A percentile compares a stretch with the other conserved stretches of the same genome.
These are phyloP conservation scores for Lepidochrysops patricia DNA, from an alignment of 2,888 invertebrate species.

Conservation along the genomic window DNA sequence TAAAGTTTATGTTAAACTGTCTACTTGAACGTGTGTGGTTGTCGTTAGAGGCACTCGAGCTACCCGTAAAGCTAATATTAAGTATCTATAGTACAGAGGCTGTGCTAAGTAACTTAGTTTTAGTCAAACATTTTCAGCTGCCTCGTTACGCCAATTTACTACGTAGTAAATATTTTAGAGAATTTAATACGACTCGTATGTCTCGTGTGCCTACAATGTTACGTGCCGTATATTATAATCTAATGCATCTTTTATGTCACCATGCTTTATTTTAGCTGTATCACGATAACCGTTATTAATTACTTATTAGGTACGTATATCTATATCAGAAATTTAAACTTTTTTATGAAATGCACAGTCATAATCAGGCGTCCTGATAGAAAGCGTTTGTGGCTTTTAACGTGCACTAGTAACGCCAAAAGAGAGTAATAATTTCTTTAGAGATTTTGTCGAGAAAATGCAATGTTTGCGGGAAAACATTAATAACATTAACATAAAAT, in stretches of 20 bases:
- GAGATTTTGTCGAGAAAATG: too few relatives aligned
- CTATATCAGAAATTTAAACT: too few relatives aligned
- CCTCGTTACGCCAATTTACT: conserved; percentile 9
- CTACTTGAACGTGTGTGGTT: not conserved
- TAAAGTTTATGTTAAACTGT: not conserved
- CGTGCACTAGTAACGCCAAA: too few relatives aligned
- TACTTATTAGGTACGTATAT: too few relatives aligned
- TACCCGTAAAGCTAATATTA: conserved; percentile 4
- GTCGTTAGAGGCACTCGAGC: not conserved
- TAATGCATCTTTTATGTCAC: too few relatives aligned
- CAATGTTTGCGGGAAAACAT: not conserved
- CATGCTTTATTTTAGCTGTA: too few relatives aligned
- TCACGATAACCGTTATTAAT: too few relatives aligned
- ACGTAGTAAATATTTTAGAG: not conserved
- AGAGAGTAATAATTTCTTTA: too few relatives aligned
- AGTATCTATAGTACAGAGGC: not conserved
- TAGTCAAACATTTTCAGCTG: not conserved
- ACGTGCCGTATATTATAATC: too few relatives aligned
- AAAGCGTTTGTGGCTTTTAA: too few relatives aligned
- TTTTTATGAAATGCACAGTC: too few relatives aligned
- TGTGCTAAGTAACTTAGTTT: not conserved
- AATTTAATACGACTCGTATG: not conserved
- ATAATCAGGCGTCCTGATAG: too few relatives aligned
- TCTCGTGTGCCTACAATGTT: not conserved
- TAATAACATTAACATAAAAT: not conserved